phyloP scores from a whole-genome alignment of 2,888 invertebrate genomes.

The Catonia carolina region DNA sequence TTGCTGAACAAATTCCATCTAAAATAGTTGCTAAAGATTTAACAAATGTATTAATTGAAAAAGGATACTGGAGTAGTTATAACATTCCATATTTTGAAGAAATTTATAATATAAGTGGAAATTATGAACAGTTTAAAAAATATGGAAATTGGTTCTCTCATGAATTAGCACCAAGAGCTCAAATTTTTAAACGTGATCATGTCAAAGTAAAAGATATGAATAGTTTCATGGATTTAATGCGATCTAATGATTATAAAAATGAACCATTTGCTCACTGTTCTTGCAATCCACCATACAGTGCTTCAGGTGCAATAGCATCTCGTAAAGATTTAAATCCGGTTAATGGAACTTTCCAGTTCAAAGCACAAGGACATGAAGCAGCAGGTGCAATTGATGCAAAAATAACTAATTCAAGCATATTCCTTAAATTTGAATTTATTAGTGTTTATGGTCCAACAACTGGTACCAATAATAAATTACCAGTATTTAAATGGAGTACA shows the following conservation, averaged over 20 bases:
- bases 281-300: slow-evolving; percentile 63
- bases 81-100: slow-evolving; percentile 50
- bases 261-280: slow-evolving; percentile 61
- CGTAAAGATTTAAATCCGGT: slow-evolving; percentile 60
- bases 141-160: slow-evolving; percentile 57
- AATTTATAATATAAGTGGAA: slow-evolving; percentile 57
- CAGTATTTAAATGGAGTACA: slow-evolving; percentile 59
- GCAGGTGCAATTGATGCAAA: slow-evolving; percentile 57
- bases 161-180: slow-evolving; percentile 55
- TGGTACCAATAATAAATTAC: slow-evolving; percentile 45
- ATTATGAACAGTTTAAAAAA: slow-evolving; percentile 42
- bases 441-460: slow-evolving; percentile 50
- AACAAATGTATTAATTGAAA: slow-evolving; percentile 54
- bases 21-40: slow-evolving; percentile 56
- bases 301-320: slow-evolving; percentile 63
- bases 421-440: slow-evolving; percentile 47
- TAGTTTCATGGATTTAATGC: slow-evolving; percentile 53
- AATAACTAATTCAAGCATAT: slow-evolving; percentile 46
- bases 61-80: slow-evolving; percentile 66
- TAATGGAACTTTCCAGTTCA: slow-evolving; percentile 63
- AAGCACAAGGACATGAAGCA: slow-evolving; percentile 56
- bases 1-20: slow-evolving; percentile 70
- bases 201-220: slow-evolving; percentile 49
- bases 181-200: slow-evolving; percentile 56
- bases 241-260: slow-evolving; percentile 63